These are phyloP conservation scores for Ecdyonurus torrentis DNA, from an alignment of 2,888 invertebrate species.

Conservation along the genomic window DNA sequence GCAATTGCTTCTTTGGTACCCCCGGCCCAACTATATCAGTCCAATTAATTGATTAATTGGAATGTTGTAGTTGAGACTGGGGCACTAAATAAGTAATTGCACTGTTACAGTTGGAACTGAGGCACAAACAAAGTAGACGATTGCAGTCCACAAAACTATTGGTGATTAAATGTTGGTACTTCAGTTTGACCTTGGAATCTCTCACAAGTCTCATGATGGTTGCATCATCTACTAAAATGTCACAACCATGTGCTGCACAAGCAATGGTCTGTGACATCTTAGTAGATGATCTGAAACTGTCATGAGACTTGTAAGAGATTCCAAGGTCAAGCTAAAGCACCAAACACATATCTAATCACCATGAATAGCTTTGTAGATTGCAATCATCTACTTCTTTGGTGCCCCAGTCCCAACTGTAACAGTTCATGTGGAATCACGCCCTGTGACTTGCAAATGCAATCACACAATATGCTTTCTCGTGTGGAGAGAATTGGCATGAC, in stretches of 20 bases:
- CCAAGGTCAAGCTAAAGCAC: conserved; percentile 80
- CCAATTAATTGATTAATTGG: too few species aligned
- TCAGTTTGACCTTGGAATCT: too few species aligned
- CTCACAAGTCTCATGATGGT: too few species aligned
- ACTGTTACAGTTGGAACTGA: too few species aligned
- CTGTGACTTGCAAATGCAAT: conserved; percentile 82
- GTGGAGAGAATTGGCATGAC: conserved; percentile 97
- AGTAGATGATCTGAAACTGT: conserved; percentile 94
- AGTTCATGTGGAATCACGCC: conserved; percentile 80
- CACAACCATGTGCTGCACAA: conserved; percentile 92
- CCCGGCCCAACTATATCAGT: too few species aligned
- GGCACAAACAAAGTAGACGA: too few species aligned
- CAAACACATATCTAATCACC: conserved; percentile 93
- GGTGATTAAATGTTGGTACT: too few species aligned
- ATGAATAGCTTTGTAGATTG: conserved; percentile 99
- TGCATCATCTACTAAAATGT: too few species aligned
- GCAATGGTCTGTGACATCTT: conserved; percentile 95
- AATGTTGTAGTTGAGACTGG: too few species aligned
- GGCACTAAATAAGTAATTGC: too few species aligned
- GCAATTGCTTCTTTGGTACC: too few species aligned
- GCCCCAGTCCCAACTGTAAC: conserved; percentile 94
- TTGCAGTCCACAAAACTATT: too few species aligned
- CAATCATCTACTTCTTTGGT: conserved; percentile 92
- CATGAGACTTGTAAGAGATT: conserved; percentile 75
- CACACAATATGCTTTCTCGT: conserved; percentile 91